phyloP scores from a whole-genome alignment of 37 sponge, comb jelly and placozoan species.

The Spongilla lacustris region DNA sequence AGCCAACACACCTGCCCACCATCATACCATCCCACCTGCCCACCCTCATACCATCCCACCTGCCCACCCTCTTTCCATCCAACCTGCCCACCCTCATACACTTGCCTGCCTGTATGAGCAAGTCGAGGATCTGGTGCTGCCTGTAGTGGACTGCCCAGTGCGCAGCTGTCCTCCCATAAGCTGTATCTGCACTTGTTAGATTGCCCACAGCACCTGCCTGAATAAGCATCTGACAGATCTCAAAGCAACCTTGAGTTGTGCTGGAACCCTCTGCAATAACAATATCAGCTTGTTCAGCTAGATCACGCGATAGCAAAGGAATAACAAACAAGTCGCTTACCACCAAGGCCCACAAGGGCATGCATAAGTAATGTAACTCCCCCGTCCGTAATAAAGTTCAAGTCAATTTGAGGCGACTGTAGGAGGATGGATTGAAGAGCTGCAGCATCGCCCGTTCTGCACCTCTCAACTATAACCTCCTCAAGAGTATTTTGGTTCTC shows the following conservation, averaged over 20 bases:
- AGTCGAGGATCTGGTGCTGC: conserved; percentile 56
- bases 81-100: background rate
- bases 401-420: conserved; percentile 2
- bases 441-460: conserved; percentile 18
- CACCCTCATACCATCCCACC: background rate
- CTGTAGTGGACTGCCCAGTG: conserved; percentile 83
- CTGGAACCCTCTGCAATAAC: conserved; percentile 16
- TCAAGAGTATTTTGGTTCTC: background rate
- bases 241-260: conserved; percentile 27
- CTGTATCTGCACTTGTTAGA: conserved; percentile 47
- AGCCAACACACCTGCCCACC: background rate
- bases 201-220: conserved; percentile 15
- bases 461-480: conserved; percentile 6
- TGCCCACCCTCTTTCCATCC: background rate
- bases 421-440: background rate
- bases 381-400: conserved; percentile 55
- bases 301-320: background rate
- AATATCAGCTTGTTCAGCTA: background rate
- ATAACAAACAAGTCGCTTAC: conserved; percentile 6
- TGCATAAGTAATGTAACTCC: conserved; percentile 72
- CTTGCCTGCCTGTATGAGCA: conserved; percentile 71
- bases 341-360: conserved; percentile 58
- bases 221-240: conserved; percentile 51
- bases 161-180: conserved; percentile 77
- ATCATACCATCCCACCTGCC: background rate